A percentile compares a stretch with the other conserved stretches of the same genome.
These are phyloP conservation scores for Arenaria interpres DNA, from an alignment of 2,113 vertebrate species.

Conservation along the genomic window DNA sequence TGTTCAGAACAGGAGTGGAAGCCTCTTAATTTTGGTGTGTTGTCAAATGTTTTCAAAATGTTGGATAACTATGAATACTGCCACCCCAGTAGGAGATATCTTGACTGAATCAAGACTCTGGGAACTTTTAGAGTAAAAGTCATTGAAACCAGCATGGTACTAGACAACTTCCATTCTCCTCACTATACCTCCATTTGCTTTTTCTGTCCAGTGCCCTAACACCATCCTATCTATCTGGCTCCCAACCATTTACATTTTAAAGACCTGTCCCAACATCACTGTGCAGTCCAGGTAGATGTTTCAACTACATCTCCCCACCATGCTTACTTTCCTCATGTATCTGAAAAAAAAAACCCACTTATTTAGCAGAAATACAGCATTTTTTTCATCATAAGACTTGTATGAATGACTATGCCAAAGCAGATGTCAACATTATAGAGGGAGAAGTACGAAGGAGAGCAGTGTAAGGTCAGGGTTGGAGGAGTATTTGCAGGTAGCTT, in stretches of 20 bases:
- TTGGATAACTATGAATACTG: not conserved
- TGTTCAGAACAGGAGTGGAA: not conserved
- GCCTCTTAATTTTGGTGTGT: not conserved
- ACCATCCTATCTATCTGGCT: not conserved
- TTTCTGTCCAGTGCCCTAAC: not conserved
- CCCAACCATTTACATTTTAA: not conserved
- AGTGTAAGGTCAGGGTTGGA: not conserved
- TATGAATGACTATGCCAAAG: not conserved
- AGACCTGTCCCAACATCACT: not conserved
- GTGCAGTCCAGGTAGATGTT: not conserved
- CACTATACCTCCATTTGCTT: not conserved
- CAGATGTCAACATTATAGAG: not conserved
- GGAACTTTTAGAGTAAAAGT: not conserved
- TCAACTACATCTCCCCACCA: not conserved
- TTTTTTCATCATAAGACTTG: not conserved
- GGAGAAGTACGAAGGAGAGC: not conserved
- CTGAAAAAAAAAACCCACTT: not conserved
- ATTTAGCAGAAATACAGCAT: not conserved
- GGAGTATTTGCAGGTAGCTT: not conserved
- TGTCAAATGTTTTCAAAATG: not conserved
- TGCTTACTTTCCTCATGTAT: not conserved
- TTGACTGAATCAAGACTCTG: not conserved
- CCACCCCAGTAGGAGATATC: not conserved
- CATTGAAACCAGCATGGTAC: not conserved
- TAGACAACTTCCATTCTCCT: not conserved